Evolutionary conservation across 2,113 vertebrate species (phyloP), one percentile per base, ranked within the genome.

Genomic region (Labeo rohita): DNA sequence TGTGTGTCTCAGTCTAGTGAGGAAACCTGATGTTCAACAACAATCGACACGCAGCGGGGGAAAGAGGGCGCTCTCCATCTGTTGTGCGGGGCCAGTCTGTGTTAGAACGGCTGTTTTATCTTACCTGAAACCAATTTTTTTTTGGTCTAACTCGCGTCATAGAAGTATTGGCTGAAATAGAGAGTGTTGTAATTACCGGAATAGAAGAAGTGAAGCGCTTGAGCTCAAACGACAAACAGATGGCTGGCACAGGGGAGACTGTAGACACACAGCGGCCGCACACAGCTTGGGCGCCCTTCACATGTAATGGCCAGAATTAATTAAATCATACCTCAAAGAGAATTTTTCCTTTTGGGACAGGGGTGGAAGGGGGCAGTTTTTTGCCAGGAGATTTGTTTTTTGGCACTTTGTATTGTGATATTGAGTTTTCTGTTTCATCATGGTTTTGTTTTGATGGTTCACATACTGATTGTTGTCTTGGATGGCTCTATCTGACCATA

Each of bases 221-320:
- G 88, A 88, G 85, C 87, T 86, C 61, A 56, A 86, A 83, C 59
- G 80, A 80, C 85, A 84, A 80, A 88, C 89, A 92, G 89, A 90
- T 90, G 91, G 91, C 65, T 85, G 76, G 87, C 92, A 83, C 90
- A 90, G 88, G 90, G 91, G 91, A 90, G 89, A 91, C 90, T 86
- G 63, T 86, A 89, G 87, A 89, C 83, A 82, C 80, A 89, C 90
- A 89, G 88, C 70, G 54, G 87, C 90, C 85, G 36, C 86, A 83
- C 88, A 70, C 85, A 90, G 91, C 89, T 89, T 66, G 75, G 85
- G 88, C 78, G 84, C 83, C 90, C 91, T 90, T 91, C 90, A 86
- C 70, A 80, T 84, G 61, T 86, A 90, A 87, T 80, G 84, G 89
- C 80, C 68, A 49, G 61, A 83, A 85, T 88, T 87, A 89, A 89